These are phyloP conservation scores for Drosophila fungiperda DNA, from an alignment of 2,888 invertebrate genomes.

Conservation along the genomic window DNA sequence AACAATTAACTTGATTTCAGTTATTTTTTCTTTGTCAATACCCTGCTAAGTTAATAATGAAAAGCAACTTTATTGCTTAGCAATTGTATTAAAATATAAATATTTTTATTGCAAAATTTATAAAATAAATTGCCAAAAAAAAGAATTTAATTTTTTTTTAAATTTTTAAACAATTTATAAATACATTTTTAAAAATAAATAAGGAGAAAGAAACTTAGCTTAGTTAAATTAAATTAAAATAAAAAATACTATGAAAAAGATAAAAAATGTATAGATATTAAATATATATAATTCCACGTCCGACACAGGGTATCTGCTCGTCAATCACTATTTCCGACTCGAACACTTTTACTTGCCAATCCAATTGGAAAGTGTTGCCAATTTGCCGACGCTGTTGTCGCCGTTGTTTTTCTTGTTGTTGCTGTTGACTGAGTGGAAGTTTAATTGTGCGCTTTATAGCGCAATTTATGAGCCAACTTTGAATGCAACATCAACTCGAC, in stretches of 20 bases:
- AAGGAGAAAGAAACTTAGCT: too few species aligned
- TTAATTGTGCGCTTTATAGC: slow-evolving; percentile 80
- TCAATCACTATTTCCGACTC: background rate
- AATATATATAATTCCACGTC: too few species aligned
- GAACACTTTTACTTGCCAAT: slow-evolving; percentile 60
- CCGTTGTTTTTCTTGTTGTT: slow-evolving; percentile 17
- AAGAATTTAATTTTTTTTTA: too few species aligned
- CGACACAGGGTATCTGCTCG: slow-evolving; percentile 16
- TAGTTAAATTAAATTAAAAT: too few species aligned
- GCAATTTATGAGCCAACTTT: slow-evolving; percentile 65
- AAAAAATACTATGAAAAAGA: too few species aligned
- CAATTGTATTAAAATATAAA: background rate
- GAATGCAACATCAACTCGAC: background rate
- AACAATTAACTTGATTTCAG: background rate
- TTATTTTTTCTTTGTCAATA: background rate
- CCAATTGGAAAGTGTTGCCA: slow-evolving; percentile 79
- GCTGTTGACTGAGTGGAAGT: slow-evolving; percentile 61
- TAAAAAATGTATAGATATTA: too few species aligned
- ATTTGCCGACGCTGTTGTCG: slow-evolving; percentile 67
- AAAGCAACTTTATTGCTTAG: background rate
- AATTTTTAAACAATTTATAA: too few species aligned
- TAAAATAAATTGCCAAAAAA: background rate
- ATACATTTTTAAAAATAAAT: too few species aligned
- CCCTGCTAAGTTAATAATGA: background rate
- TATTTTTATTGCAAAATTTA: background rate